Conservation (phyloP, 2,888 invertebrate species). For the Malacosoma neustria region DNA sequence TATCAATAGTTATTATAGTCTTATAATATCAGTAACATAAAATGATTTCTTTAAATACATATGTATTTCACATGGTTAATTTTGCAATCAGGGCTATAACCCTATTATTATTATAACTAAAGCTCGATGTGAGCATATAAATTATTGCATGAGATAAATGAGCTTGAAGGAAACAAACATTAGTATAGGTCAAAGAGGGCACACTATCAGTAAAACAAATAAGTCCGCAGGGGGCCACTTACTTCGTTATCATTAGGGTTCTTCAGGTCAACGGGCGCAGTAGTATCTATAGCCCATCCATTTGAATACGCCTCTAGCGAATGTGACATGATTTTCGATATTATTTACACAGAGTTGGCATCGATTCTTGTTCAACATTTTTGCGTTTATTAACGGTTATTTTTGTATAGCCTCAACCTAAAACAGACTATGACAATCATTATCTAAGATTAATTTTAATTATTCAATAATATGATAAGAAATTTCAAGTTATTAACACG, state of each 20-base stretch:
- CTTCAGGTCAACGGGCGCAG: conserved; percentile 58
- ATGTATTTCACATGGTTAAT: too few relatives aligned
- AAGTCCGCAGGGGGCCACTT: conserved; percentile 66
- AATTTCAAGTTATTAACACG: not conserved
- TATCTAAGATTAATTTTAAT: not conserved
- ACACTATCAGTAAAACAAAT: conserved; percentile 48
- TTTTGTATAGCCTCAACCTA: not conserved
- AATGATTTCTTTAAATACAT: too few relatives aligned
- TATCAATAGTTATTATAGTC: too few relatives aligned
- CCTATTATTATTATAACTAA: too few relatives aligned
- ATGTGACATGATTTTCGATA: conserved; percentile 39
- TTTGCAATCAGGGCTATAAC: too few relatives aligned
- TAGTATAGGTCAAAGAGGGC: conserved; percentile 42
- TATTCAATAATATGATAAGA: not conserved
- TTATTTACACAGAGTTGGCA: conserved; percentile 12
- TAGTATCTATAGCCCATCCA: conserved; percentile 65
- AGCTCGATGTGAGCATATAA: too few relatives aligned
- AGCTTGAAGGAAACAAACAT: conserved; percentile 14
- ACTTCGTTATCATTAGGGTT: conserved; percentile 54
- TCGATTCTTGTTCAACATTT: conserved; percentile 17
- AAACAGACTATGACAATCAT: not conserved
- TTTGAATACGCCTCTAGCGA: conserved; percentile 40
- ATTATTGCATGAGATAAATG: conserved; percentile 10
- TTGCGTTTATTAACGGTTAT: conserved; percentile 11
- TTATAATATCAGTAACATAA: too few relatives aligned